Percentiles rank a stretch among this genome's conserved stretches.
Evolutionary conservation across 2,888 invertebrate species (phyloP).

Genomic region (Bhutanitis thaidina): DNA sequence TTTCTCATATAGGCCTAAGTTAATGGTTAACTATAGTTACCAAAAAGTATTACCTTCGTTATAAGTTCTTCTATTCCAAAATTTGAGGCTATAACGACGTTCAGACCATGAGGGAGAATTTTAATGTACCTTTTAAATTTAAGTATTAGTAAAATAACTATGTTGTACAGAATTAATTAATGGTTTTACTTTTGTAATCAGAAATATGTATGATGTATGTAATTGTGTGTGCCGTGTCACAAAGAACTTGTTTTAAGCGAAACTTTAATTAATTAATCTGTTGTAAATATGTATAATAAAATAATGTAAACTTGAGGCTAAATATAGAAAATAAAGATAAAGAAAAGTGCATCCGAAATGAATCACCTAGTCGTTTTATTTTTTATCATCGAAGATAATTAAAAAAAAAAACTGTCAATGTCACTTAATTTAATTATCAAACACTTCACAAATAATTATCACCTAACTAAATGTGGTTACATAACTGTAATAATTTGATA

Average conservation of each 20-base stretch:
- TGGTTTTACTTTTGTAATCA: constrained; percentile 10
- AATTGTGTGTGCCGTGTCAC: neutral
- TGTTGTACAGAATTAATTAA: constrained; percentile 13
- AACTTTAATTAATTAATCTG: constrained; percentile 34
- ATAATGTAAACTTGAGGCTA: constrained; percentile 60
- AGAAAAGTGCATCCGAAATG: constrained; percentile 42
- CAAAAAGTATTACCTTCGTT: constrained; percentile 73
- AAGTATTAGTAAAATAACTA: constrained; percentile 20
- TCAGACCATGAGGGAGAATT: constrained; percentile 42
- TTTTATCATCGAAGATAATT: neutral
- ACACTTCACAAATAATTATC: too few relatives aligned
- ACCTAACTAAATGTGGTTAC: too few relatives aligned
- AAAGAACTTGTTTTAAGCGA: neutral
- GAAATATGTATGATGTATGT: neutral
- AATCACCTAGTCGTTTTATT: constrained; percentile 37
- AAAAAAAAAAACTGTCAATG: neutral
- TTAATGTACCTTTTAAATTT: constrained; percentile 31
- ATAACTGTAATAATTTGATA: too few relatives aligned
- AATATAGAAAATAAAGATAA: constrained; percentile 42
- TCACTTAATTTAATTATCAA: too few relatives aligned
- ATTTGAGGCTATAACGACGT: constrained; percentile 58
- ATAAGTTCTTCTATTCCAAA: constrained; percentile 59
- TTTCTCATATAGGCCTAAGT: constrained; percentile 47
- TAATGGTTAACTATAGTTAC: constrained; percentile 71
- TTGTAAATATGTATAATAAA: constrained; percentile 57